Percentiles rank a stretch among this genome's conserved stretches.
phyloP scores from a whole-genome alignment of 2,888 invertebrate genomes.

The Drepanosiphum platanoidis region DNA sequence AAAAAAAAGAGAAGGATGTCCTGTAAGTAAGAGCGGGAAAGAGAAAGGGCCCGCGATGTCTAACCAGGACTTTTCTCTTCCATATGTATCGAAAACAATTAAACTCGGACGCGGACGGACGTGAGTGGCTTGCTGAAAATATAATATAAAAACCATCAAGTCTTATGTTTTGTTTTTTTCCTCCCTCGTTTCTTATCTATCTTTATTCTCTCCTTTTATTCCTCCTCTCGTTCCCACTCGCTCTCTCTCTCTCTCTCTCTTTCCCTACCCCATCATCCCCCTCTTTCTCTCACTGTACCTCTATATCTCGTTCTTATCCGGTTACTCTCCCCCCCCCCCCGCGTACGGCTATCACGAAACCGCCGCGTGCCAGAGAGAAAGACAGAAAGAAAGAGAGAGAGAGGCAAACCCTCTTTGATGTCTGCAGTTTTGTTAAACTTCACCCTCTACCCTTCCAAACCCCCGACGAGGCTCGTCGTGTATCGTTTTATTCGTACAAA shows the following conservation, averaged over 20 bases:
- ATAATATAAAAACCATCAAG: slow-evolving; percentile 54
- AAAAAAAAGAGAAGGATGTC: neutral
- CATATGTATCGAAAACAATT: slow-evolving; percentile 54
- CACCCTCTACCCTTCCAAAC: neutral
- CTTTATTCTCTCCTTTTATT: neutral
- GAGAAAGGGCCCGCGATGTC: neutral
- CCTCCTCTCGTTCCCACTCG: neutral
- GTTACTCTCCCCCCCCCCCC: neutral
- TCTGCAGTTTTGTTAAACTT: slow-evolving; percentile 44
- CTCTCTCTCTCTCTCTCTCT: neutral
- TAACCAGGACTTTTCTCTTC: slow-evolving; percentile 3
- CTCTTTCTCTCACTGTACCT: neutral
- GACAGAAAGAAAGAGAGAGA: neutral
- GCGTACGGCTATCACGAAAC: neutral
- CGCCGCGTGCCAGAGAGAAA: neutral
- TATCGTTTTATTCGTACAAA: slow-evolving; percentile 46
- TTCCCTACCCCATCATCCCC: neutral
- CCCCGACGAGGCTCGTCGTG: slow-evolving; percentile 23
- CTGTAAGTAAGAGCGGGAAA: too few relatives aligned
- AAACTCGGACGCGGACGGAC: slow-evolving; percentile 49
- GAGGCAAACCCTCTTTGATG: slow-evolving; percentile 40
- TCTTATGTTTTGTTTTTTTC: slow-evolving; percentile 15
- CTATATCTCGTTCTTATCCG: neutral
- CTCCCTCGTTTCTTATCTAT: neutral
- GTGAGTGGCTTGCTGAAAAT: slow-evolving; percentile 56